Evolutionary conservation across 2,113 vertebrate genomes (phyloP), one percentile per base, ranked within the genome.

Genomic region (Ahaetulla prasina): DNA sequence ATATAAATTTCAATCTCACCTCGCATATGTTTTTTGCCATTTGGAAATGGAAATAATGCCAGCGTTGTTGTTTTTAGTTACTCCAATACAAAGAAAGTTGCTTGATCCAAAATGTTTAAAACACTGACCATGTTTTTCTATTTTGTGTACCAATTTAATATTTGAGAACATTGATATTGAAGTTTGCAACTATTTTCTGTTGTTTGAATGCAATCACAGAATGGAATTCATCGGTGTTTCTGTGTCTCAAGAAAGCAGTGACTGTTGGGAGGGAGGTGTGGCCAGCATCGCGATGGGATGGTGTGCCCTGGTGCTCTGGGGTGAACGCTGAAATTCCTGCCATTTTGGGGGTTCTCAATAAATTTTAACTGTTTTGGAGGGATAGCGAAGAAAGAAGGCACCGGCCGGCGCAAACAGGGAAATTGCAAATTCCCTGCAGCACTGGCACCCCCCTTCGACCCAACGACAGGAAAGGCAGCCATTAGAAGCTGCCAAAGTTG

Each of bases 181-280:
- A 1, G 25, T 0, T 0, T 12, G 74, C 55, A 45, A 5, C 0
- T 2, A n/a, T 0, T 63, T 94, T 88, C 90, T 18, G 60, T n/a
- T n/a, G 60, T 63, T 16, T 68, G 30, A 92, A 16, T 18, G 89
- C 87, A 91, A 30, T 3, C 50, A 8, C 63, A 85, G 16, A 49
- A 39, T 30, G 54, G 1, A 0, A 47, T 2, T 91, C 68, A 0
- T 85, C 30, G 88, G 12, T 87, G 68, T 11, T 92, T 22, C 85
- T 88, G 25, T 92, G 54, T 85, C 68, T 52, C 47, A 53, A 16
- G 35, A 85, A 96, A 95, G 23, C 53, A 93, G 55, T 90, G 45
- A 93, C 95, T n/a, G n/a, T n/a, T n/a, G n/a, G n/a, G n/a, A n/a
- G n/a, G n/a, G n/a, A n/a, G n/a, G n/a, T n/a, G n/a, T n/a, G n/a